Conservation (phyloP, 2,797 vertebrate species). For the Zalophus californianus region DNA sequence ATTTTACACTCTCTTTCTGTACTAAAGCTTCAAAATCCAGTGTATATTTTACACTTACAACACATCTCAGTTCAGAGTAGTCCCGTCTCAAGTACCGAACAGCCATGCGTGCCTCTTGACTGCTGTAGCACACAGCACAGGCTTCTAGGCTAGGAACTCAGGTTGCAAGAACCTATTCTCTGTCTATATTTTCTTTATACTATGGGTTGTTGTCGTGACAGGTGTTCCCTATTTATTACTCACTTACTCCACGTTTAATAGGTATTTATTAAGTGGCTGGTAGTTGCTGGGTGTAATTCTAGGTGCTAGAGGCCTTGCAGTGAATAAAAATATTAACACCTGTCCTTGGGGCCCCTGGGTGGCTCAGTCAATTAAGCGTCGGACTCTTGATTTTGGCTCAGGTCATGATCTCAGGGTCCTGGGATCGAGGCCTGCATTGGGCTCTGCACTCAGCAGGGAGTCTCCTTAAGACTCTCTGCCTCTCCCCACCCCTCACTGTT, state of each 20-base stretch:
- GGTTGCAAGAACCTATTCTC: background rate
- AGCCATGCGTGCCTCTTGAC: fast-evolving
- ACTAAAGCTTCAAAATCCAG: background rate
- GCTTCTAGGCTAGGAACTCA: background rate
- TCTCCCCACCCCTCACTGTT: no score
- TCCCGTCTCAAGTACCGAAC: background rate
- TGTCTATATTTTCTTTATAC: background rate
- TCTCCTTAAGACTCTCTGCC: background rate
- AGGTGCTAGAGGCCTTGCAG: background rate
- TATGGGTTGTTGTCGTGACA: background rate
- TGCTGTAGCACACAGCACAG: fast-evolving
- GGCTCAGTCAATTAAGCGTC: background rate
- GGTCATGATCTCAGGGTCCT: background rate
- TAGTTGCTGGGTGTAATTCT: background rate
- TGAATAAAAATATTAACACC: background rate
- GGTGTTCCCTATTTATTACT: background rate
- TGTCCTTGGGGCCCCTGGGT: background rate
- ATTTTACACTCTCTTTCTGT: background rate
- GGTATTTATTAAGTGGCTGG: background rate
- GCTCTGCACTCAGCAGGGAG: fast-evolving
- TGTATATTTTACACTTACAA: background rate
- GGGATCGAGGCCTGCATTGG: fast-evolving
- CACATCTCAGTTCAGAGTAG: background rate
- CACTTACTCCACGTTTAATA: background rate
- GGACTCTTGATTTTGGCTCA: background rate